Evolutionary conservation across 23 tunicate species (phyloP).

Genomic region (Clavelina lepadiformis): DNA sequence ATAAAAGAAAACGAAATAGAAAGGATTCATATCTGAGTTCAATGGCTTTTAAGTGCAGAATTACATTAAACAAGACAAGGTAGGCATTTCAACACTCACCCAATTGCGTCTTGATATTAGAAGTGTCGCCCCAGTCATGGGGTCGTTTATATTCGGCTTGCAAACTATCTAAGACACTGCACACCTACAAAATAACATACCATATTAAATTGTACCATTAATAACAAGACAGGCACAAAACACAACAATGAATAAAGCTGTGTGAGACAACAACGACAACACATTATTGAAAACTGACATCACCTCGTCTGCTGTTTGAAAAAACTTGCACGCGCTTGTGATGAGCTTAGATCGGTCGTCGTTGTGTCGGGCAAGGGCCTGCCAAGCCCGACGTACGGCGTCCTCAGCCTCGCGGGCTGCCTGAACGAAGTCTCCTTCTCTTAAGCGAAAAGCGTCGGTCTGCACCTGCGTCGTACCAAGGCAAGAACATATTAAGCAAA

Average conservation of each 20-base stretch:
- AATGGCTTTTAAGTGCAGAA: too few relatives aligned
- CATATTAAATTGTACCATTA: too few relatives aligned
- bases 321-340: conserved; percentile 46
- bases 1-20: background rate
- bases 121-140: conserved; percentile 31
- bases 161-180: conserved; percentile 63
- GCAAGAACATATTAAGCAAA: too few relatives aligned
- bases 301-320: conserved; percentile 73
- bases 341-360: conserved; percentile 59
- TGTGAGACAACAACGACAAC: background rate
- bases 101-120: background rate
- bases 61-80: too few relatives aligned
- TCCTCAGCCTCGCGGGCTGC: conserved; percentile 43
- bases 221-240: too few relatives aligned
- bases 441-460: conserved; percentile 20
- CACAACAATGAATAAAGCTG: background rate
- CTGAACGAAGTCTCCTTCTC: conserved; percentile 37
- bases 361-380: conserved; percentile 56
- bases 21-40: background rate
- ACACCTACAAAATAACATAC: conserved; percentile 31
- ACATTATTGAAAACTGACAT: background rate
- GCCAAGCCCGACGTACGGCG: conserved; percentile 45
- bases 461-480: too few relatives aligned
- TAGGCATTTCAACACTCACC: too few relatives aligned
- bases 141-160: conserved; percentile 58